Base-by-base conservation (phyloP, 1,140 invertebrate genomes). In the Panagrolaimus sp. region DNA sequence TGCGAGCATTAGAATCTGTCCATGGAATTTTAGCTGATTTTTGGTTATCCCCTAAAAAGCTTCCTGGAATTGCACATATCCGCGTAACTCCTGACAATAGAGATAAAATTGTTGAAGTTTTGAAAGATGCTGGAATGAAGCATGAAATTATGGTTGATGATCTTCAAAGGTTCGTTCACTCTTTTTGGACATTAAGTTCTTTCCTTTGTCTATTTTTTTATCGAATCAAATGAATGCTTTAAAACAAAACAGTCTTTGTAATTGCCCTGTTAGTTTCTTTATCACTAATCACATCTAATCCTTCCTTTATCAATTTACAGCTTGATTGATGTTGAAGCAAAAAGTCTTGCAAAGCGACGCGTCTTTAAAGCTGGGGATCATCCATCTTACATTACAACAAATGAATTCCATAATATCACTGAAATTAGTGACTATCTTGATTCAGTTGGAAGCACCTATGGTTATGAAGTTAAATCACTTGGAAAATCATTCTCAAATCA, bases 331-430 rank as follows among this genome's bases (percentile, higher is more conserved):
- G 5, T 20, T 20, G 67, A 68, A 43, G 31, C 20, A 13, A 38
- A 31, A n/a, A 31, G 42, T n/a, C 57, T 68, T 14, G 38, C 53
- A n/a, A 63, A 68, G 20, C 16, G 67, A 20, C 66, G 31, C 3
- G 38, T 68, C 42, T 68, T 68, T 27, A 68, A 68, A n/a, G 67
- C 31, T 14, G 67, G 67, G 1, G 67, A 68, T 31, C 67, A 68
- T 44, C 67, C 67, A 9, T 64, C 51, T 16, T 38, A 46, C 16
- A 44, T 68, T n/a, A 63, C 51, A 27, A 63, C 57, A 5, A 31
- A 62, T n/a, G 16, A 68, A 11, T 68, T 63, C 44, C 67, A 68
- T 48, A 63, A 68, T 27, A n/a, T 68, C n/a, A 16, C 65, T 20
- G 67, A 68, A 46, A 68, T 68, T 38, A 9, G 44, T 42, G 67